These are phyloP conservation scores for Tolmerus cingulatus DNA, from an alignment of 2,888 invertebrate genomes.

Conservation along the genomic window DNA sequence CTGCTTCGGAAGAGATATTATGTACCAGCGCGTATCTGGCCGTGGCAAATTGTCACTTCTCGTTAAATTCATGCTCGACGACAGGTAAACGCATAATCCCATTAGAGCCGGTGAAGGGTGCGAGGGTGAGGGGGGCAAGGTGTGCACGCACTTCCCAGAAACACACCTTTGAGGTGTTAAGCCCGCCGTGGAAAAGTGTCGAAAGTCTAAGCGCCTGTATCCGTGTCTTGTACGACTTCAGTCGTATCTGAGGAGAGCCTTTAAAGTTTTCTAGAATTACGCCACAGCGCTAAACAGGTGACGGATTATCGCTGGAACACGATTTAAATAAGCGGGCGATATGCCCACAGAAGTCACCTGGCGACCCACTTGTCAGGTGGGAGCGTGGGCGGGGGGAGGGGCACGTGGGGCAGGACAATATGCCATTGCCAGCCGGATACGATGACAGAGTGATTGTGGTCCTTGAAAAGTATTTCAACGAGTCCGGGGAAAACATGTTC, in stretches of 20 bases:
- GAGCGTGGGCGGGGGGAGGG: background rate
- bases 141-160: background rate
- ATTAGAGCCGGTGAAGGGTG: background rate
- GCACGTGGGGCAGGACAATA: background rate
- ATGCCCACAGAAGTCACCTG: background rate
- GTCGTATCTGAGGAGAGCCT: background rate
- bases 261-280: background rate
- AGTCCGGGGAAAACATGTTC: background rate
- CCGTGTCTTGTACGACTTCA: background rate
- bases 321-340: background rate
- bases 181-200: background rate
- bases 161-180: background rate
- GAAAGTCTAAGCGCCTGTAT: background rate
- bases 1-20: background rate
- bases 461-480: background rate
- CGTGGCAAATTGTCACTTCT: background rate
- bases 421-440: slow-evolving; percentile 1
- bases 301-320: background rate
- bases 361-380: background rate
- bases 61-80: background rate
- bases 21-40: background rate
- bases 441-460: background rate
- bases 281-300: background rate
- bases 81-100: background rate
- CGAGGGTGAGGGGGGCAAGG: background rate